These are phyloP conservation scores for Aporophyla lueneburgensis DNA, from an alignment of 2,888 invertebrate species.

Conservation along the genomic window DNA sequence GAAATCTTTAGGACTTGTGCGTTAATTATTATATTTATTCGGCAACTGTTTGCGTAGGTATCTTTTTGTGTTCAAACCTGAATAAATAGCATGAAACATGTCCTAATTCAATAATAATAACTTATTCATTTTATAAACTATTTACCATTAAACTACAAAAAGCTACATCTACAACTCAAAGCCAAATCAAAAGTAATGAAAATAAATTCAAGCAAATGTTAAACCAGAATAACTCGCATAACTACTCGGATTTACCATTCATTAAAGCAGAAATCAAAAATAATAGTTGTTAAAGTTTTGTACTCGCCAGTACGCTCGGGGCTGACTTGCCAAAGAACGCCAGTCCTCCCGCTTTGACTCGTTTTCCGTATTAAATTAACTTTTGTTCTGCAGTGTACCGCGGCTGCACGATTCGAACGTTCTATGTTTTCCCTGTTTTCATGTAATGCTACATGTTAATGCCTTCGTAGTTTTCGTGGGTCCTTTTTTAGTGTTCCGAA, in stretches of 20 bases:
- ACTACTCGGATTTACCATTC: constrained; percentile 29
- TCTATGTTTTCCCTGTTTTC: constrained; percentile 47
- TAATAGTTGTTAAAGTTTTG: constrained; percentile 41
- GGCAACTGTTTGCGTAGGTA: background rate
- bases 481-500: constrained; percentile 34
- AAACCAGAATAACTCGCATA: constrained; percentile 28
- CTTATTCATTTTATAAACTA: too few species aligned
- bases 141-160: background rate
- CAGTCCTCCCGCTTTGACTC: constrained; percentile 64
- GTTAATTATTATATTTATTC: background rate
- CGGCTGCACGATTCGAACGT: constrained; percentile 54
- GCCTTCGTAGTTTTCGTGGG: constrained; percentile 19
- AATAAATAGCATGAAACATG: background rate
- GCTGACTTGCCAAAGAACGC: constrained; percentile 65
- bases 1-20: background rate
- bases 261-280: constrained; percentile 41
- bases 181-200: background rate
- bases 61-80: background rate
- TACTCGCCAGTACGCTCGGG: constrained; percentile 48
- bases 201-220: background rate
- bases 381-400: constrained; percentile 65
- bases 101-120: background rate
- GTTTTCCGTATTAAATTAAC: constrained; percentile 70
- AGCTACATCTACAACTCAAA: background rate
- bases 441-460: constrained; percentile 54